Percentiles rank a stretch among this genome's conserved stretches.
These are phyloP conservation scores for Crotalus tigris DNA, from an alignment of 2,113 vertebrate genomes.

Conservation along the genomic window DNA sequence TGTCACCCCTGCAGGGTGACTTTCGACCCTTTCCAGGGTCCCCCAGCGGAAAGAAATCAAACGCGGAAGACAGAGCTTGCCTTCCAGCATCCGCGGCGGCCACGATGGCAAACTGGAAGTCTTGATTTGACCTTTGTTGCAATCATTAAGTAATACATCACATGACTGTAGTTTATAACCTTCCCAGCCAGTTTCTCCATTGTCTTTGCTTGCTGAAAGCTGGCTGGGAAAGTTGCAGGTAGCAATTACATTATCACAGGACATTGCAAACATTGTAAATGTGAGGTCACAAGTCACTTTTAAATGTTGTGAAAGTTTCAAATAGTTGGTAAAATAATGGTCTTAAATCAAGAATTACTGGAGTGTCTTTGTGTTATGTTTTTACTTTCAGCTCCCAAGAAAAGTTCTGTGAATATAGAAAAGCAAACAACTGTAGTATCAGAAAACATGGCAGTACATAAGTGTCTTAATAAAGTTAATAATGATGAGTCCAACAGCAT, in stretches of 20 bases:
- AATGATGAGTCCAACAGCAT: slow-evolving; percentile 34
- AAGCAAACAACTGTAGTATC: slow-evolving; percentile 48
- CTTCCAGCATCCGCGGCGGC: no score
- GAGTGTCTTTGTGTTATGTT: background rate
- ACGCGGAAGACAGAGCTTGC: no score
- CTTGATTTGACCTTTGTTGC: background rate
- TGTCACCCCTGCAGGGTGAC: no score
- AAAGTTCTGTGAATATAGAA: slow-evolving; percentile 56
- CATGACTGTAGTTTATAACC: background rate
- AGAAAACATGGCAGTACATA: background rate
- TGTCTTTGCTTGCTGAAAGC: background rate
- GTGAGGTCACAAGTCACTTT: background rate
- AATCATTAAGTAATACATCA: background rate
- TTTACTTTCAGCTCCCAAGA: slow-evolving; percentile 74
- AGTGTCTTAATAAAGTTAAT: background rate
- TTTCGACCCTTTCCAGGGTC: no score
- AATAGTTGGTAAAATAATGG: background rate
- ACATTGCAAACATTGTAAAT: background rate
- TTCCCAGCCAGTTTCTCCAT: background rate
- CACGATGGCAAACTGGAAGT: no score
- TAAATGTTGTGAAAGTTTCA: background rate
- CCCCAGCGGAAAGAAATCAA: no score
- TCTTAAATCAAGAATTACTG: background rate
- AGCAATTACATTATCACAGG: background rate
- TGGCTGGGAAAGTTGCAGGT: background rate